phyloP scores from a whole-genome alignment of 2,888 invertebrate species.

The Andrena dorsata region DNA sequence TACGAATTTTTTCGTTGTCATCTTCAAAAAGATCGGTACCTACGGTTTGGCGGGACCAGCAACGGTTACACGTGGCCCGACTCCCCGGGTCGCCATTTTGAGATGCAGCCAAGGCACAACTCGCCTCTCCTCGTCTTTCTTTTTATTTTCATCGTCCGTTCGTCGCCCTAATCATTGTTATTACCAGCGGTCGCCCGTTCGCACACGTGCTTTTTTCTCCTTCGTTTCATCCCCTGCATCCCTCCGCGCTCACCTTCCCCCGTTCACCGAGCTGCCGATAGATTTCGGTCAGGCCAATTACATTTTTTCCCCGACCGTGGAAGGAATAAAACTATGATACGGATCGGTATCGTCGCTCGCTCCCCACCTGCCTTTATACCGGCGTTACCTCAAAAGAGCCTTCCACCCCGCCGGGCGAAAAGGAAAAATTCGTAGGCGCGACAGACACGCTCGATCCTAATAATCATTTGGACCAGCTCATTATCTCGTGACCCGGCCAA shows the following conservation, averaged over 20 bases:
- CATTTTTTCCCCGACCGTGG: constrained; percentile 72
- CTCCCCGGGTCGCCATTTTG: constrained; percentile 65
- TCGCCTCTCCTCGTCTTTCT: constrained; percentile 53
- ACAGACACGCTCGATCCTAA: constrained; percentile 71
- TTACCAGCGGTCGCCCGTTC: constrained; percentile 78
- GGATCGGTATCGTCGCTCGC: constrained; percentile 64
- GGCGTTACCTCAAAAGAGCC: constrained; percentile 60
- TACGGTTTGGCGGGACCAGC: not conserved
- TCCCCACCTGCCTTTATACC: constrained; percentile 71
- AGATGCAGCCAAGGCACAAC: constrained; percentile 51
- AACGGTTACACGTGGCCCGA: constrained; percentile 38
- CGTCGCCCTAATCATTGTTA: constrained; percentile 83
- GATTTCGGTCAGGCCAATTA: constrained; percentile 77
- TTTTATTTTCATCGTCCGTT: constrained; percentile 74
- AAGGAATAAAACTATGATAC: constrained; percentile 74
- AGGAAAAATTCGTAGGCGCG: constrained; percentile 61
- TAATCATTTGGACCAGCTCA: constrained; percentile 62
- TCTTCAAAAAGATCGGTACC: not conserved
- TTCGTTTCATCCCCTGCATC: constrained; percentile 65
- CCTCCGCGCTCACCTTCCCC: constrained; percentile 34
- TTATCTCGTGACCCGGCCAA: constrained; percentile 58
- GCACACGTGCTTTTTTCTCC: constrained; percentile 73
- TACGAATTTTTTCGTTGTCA: not conserved
- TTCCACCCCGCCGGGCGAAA: constrained; percentile 17
- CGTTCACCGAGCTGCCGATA: constrained; percentile 61